Percentiles rank a stretch among this genome's conserved stretches.
These are phyloP conservation scores for Lasioglossum pauxillum DNA, from an alignment of 2,888 invertebrate genomes.

Conservation along the genomic window DNA sequence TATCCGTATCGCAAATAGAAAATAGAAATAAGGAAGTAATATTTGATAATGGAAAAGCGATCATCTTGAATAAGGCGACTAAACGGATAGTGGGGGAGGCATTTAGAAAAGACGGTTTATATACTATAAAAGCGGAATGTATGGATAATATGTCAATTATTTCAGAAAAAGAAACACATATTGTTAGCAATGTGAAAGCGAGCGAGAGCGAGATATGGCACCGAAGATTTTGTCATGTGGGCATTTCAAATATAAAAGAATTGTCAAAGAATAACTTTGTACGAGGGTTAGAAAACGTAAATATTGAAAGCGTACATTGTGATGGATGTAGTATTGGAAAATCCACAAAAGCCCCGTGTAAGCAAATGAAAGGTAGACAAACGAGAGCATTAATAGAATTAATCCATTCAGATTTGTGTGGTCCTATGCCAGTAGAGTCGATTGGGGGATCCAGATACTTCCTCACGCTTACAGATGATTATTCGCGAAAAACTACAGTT, in stretches of 20 bases:
- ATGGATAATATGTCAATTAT: slow-evolving; percentile 17
- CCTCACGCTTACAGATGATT: background rate
- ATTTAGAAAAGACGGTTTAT: slow-evolving; percentile 16
- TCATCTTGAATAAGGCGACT: slow-evolving; percentile 14
- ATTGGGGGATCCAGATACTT: slow-evolving; percentile 1
- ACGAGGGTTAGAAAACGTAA: slow-evolving; percentile 24
- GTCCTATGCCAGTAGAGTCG: background rate
- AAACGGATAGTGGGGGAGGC: slow-evolving; percentile 31
- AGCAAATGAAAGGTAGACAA: background rate
- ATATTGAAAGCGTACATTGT: slow-evolving; percentile 22
- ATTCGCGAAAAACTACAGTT: background rate
- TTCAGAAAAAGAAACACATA: slow-evolving; percentile 8
- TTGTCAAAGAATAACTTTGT: slow-evolving; percentile 11
- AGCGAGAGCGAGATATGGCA: slow-evolving; percentile 11
- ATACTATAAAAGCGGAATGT: slow-evolving; percentile 8
- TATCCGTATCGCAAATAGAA: slow-evolving; percentile 42
- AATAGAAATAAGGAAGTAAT: slow-evolving; percentile 19
- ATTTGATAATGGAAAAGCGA: slow-evolving; percentile 23
- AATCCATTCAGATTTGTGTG: slow-evolving; percentile 10
- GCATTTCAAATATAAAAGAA: slow-evolving; percentile 6
- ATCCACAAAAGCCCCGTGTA: slow-evolving; percentile 37
- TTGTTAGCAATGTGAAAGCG: background rate
- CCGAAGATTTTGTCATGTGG: slow-evolving; percentile 17
- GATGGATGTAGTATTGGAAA: slow-evolving; percentile 31
- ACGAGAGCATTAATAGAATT: background rate